Evolutionary conservation across 2,888 invertebrate species (phyloP).

Genomic region (Hirtodrosophila duncani): DNA sequence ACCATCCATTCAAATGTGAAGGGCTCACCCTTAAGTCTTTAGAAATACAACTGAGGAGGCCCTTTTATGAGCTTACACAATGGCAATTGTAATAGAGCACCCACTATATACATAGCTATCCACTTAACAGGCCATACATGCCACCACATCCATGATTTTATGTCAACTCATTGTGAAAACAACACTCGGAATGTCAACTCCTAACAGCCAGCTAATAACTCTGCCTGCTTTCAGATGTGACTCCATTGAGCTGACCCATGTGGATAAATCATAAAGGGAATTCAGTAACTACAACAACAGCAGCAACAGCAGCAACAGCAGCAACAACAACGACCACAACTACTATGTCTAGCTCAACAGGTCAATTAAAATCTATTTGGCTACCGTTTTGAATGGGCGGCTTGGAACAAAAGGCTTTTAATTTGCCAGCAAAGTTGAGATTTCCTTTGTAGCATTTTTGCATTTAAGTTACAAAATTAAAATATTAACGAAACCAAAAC

Average conservation of each 20-base stretch:
- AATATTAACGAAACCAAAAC: constrained; percentile 45
- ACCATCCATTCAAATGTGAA: neutral
- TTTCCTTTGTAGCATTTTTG: constrained; percentile 37
- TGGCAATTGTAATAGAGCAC: constrained; percentile 5
- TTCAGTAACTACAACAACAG: constrained; percentile 2
- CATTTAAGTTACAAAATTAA: constrained; percentile 53
- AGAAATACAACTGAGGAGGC: neutral
- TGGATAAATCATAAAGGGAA: constrained; percentile 49
- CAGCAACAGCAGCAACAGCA: constrained; percentile 22
- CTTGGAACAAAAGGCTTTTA: constrained; percentile 51
- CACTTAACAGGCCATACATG: constrained; percentile 22
- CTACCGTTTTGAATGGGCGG: constrained; percentile 56
- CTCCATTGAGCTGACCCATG: constrained; percentile 67
- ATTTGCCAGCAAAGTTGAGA: constrained; percentile 40
- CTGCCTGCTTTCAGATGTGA: constrained; percentile 66
- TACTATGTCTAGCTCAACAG: constrained; percentile 25
- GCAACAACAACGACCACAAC: constrained; percentile 24
- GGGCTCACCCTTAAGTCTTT: too few species aligned
- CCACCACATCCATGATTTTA: constrained; percentile 41
- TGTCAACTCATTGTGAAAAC: constrained; percentile 33
- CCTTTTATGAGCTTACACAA: constrained; percentile 12
- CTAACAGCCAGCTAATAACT: constrained; percentile 5
- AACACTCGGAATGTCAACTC: neutral
- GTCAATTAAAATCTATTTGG: constrained; percentile 41
- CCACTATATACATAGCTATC: constrained; percentile 15